Base-by-base conservation (phyloP, 2,113 vertebrate species). In the Maccullochella peelii region DNA sequence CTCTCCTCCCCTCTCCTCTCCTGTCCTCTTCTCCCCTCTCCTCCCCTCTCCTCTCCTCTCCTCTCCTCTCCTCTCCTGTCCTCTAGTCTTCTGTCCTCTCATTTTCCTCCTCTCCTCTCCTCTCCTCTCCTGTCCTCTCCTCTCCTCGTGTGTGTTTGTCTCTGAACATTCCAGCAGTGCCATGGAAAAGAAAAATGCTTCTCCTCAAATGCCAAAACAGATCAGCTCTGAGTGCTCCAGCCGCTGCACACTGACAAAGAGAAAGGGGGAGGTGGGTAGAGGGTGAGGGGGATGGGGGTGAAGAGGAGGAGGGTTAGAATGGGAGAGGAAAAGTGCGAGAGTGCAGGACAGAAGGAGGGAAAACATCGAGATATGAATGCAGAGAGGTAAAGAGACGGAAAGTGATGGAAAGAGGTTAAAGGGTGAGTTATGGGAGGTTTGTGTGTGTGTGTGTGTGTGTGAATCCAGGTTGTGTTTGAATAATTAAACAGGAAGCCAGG, bases 161-260 rank as follows among this genome's bases (percentile, higher is more conserved):
- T 86, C 79, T 87, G 87, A 79, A 91, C 90, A 89, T 93, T 90
- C 82, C 83, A 86, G 87, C 89, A 85, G 85, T 89, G 90, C 85
- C 83, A 90, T 55, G 83, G 77, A 91, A 89, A 90, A 89, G 80
- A 82, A 92, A 92, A 93, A 90, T 83, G 88, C 89, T 91, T 90
- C 83, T 90, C 88, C 86, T 93, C 88, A 92, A 88, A 95, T 72
- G 93, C 92, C 93, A 95, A 76, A 90, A 88, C 90, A 77, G 84
- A 93, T 94, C 94, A 94, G 82, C 82, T 81, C 68, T 59, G 77
- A 92, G 91, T 25, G 73, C 80, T 83, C 87, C 92, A 90, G 87
- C 91, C 91, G 83, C 82, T 90, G 94, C 91, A 91, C 88, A 89
- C 70, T 86, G 90, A 94, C 92, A 93, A 92, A 91, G 85, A 83